phyloP scores from a whole-genome alignment of 64 coral and sea anemone genomes.

The Trachythela sp. region DNA sequence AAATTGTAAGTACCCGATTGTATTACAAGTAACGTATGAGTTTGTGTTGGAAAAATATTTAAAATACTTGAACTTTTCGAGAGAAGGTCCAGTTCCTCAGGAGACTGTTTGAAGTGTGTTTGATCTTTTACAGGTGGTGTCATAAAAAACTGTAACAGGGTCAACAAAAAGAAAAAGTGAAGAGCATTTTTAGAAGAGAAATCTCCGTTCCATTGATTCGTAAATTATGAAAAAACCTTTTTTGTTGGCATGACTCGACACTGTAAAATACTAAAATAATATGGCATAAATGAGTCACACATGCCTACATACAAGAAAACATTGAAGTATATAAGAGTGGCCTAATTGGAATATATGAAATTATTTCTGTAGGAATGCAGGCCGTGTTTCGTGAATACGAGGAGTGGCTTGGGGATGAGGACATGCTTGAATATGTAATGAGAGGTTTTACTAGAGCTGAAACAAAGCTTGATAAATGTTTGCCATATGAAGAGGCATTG shows the following conservation, averaged over 20 bases:
- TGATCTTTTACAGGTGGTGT: slow-evolving; percentile 21
- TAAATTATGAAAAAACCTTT: slow-evolving; percentile 6
- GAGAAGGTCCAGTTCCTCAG: slow-evolving; percentile 77
- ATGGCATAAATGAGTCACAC: too few relatives aligned
- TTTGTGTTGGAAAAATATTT: too few relatives aligned
- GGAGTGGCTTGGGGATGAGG: slow-evolving; percentile 78
- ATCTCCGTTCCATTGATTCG: slow-evolving; percentile 77
- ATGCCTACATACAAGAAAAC: too few relatives aligned
- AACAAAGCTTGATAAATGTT: slow-evolving; percentile 69
- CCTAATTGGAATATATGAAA: too few relatives aligned
- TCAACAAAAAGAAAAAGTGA: slow-evolving; percentile 72
- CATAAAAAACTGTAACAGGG: slow-evolving; percentile 30
- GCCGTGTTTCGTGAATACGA: slow-evolving; percentile 71
- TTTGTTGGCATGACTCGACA: too few relatives aligned
- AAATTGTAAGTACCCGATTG: background rate
- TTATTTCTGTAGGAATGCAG: slow-evolving; percentile 59
- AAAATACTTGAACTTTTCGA: slow-evolving; percentile 41
- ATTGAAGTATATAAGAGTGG: too few relatives aligned
- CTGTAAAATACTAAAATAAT: too few relatives aligned
- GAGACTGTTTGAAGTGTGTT: too few relatives aligned
- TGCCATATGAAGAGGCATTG: slow-evolving; percentile 83
- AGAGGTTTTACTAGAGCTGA: slow-evolving; percentile 62
- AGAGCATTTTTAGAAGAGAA: slow-evolving; percentile 73
- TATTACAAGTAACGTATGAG: too few relatives aligned
- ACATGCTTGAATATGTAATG: slow-evolving; percentile 50